Base-by-base conservation (phyloP, 2,113 vertebrate genomes). In the Nannospalax galili region DNA sequence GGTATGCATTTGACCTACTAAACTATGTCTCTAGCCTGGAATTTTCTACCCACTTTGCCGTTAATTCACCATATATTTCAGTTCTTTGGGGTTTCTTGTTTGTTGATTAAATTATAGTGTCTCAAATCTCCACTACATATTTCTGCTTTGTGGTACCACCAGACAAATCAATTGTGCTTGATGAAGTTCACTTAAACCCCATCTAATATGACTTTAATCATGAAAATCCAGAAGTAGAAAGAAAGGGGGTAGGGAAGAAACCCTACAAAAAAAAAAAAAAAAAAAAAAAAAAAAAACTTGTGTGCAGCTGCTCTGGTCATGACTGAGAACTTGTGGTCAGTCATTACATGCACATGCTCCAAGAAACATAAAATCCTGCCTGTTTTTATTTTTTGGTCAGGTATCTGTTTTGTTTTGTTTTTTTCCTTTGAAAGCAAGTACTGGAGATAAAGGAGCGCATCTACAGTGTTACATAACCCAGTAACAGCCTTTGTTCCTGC, bases 21-120 rank as follows among this genome's bases (percentile, higher is more conserved):
- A 81, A 24, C 48, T 9, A 62, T 77, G 14, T 30, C 58, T 60
- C 14, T 42, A 48, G 28, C 74, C 42, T 48, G 26, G 45, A 78
- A 56, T 90, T 95, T 87, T 22, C 60, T 75, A 75, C 65, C 64
- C 91, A 78, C 37, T 91, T 91, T 73, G 75, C 69, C 40, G 95
- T 81, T 78, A 75, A 79, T 81, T 90, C 26, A 93, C 37, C 8
- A 19, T 65, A 30, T n/a, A 37, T 42, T 37, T 94, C 84, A 81
- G 48, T 80, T 79, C 30, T 74, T 48, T 22, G 37, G 19, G 69
- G n/a, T n/a, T 81, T 56, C 70, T 81, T 84, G 1, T 65, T 70
- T 65, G 60, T 32, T 45, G 22, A 45, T 5, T 96, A 84, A 84
- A 73, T 93, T 62, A 84, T 75, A 60, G 92, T 93, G 24, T 88